phyloP scores from a whole-genome alignment of 2,113 vertebrate genomes.

The Oreochromis aureus region DNA sequence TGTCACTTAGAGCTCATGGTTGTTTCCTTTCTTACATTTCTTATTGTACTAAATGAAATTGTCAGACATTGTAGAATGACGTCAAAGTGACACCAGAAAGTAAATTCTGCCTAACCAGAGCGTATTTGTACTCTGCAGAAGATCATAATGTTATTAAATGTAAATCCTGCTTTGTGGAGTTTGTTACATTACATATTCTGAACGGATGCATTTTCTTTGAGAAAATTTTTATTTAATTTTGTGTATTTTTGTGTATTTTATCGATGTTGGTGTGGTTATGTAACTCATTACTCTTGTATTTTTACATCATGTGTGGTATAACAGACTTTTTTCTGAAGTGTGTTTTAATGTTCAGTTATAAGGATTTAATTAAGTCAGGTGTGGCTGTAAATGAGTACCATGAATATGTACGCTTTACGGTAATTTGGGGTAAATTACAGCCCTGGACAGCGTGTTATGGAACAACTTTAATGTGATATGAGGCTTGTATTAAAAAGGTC shows the following conservation, averaged over 20 bases:
- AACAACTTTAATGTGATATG: background rate
- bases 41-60: background rate
- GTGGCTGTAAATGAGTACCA: background rate
- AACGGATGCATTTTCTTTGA: background rate
- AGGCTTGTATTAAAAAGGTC: fast-evolving
- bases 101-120: background rate
- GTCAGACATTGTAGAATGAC: background rate
- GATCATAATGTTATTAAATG: background rate
- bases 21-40: background rate
- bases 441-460: background rate
- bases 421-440: background rate
- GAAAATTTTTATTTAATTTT: background rate
- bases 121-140: no score
- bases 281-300: background rate
- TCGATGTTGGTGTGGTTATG: fast-evolving
- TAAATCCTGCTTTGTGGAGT: background rate
- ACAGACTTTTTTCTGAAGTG: background rate
- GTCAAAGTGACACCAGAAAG: background rate
- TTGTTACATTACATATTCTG: background rate
- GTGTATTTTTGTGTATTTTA: background rate
- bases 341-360: background rate
- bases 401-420: fast-evolving
- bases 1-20: background rate
- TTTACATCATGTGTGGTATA: background rate
- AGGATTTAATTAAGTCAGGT: background rate